Base-by-base conservation (phyloP, 2,113 vertebrate species). In the Bos indicus region DNA sequence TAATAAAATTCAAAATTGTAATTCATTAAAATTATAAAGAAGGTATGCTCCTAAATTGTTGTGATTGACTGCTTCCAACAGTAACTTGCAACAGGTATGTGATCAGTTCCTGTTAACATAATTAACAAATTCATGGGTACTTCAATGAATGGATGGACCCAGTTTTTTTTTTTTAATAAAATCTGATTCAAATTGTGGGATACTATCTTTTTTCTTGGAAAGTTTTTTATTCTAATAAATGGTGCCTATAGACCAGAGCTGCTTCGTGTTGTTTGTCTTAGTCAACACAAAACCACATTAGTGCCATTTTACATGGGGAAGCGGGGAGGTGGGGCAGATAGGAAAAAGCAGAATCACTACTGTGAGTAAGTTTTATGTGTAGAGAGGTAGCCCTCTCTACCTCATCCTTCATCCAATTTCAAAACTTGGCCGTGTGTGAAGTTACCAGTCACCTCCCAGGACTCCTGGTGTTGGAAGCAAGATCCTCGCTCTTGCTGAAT, bases 401-500 rank as follows among this genome's bases (percentile, higher is more conserved):
- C 28, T 48, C 48, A 2, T 7, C 56, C 90, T 54, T 54, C 16
- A 23, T 33, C 48, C 85, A 6, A 15, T 8, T 62, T 43, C 25
- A 16, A 57, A 64, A 59, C 88, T 93, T 80, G 96, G 95, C 85
- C 48, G 48, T 83, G 92, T 64, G 77, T 26, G 84, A 78, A 5
- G 64, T 93, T 81, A 74, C 97, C 82, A 80, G 97, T 91, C 95
- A 56, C 97, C 97, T 88, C 95, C 85, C 3, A 80, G 89, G 80
- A 25, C 48, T 96, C 87, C 92, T 84, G 96, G 95, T 80, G 94
- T 97, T 99, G 98, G 97, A 98, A 96, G 56, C 46, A 43, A 98
- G 98, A 97, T 92, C 97, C 88, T 23, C 46, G 97, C 96, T 96
- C 97, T 54, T 46, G 92, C 93, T 98, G 97, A 98, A 95, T 96